Base-by-base conservation (phyloP, 2,113 vertebrate species). In the Esox niger region DNA sequence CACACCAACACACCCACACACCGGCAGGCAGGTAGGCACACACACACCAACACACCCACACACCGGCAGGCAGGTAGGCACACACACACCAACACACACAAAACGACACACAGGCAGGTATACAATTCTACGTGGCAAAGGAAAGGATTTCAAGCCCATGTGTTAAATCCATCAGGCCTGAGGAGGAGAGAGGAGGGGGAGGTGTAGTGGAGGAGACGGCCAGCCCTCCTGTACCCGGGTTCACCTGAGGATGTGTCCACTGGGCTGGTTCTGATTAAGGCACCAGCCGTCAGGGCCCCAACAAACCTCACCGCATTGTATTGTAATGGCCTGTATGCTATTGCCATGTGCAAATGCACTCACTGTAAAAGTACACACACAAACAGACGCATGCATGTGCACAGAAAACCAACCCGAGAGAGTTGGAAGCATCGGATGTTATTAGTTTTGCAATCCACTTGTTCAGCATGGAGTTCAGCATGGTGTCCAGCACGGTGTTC, bases 81-180 rank as follows among this genome's bases (percentile, higher is more conserved):
- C 35, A 1, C 35, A 4, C 3, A 4, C 35, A 38, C 35, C 6
- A 2, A 5, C 35, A 43, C 38, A 58, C 11, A 65, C n/a, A n/a
- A n/a, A n/a, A n/a, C n/a, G n/a, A 20, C 61, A 52, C 65, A 31
- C 58, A 60, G 26, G 32, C 46, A n/a, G 46, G 26, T n/a, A 54
- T 49, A 77, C 75, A 72, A 72, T n/a, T n/a, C n/a, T n/a, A n/a
- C 65, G 56, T 59, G 43, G 49, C 26, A 30, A 23, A 4, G 4
- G 6, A 15, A 17, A 31, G 26, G 54, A 49, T 75, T 66, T 71
- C 52, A 57, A 73, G 6, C 0, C n/a, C 32, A 58, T 72, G 75
- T 82, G 82, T 71, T 77, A 81, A 82, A 80, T 75, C 63, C 68
- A 88, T 86, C 74, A 84, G 69, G 74, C 3, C 9, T 1, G 26